Base-by-base conservation (phyloP, 2,113 vertebrate species). In the Lutjanus erythropterus region DNA sequence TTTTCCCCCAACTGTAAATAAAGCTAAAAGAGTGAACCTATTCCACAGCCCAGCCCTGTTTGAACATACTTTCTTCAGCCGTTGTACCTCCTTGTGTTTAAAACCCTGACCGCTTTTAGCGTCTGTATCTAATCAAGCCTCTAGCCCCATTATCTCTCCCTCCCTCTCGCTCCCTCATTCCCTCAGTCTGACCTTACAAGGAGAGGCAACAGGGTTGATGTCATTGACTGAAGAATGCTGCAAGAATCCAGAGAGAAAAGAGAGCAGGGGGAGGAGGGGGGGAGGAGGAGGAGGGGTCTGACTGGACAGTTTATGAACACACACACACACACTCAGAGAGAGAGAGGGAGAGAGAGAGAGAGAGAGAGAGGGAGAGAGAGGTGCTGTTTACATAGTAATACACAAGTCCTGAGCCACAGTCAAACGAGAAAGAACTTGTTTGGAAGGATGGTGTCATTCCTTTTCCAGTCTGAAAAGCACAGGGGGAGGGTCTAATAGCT, bases 131-230 rank as follows among this genome's bases (percentile, higher is more conserved):
- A 93, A 95, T 95, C 92, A 94, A 87, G 88, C 87, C 80, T 81
- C 74, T 78, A 64, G 89, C 91, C 87, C 89, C 86, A 93, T 91
- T 93, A 93, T 94, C 92, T 90, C 86, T 90, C 90, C 88, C 86
- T 93, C 89, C 83, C 85, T 81, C 77, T 71, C 75, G 59, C 86
- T 92, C 85, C 70, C 83, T 89, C 84, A 69, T 82, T 95, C 91
- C 88, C 92, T 89, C 86, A 25, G 89, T 89, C 94, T 95, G 92
- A 96, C 97, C 96, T 97, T 96, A 93, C 87, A 94, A 95, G 90
- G 95, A 94, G 91, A 96, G 94, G 27, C 88, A 94, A 92, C 95
- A 96, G 69, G 87, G 93, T 91, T 95, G 93, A 89, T 96, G 91
- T 89, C 94, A 96, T 80, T 94, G 95, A 88, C 96, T 96, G 91